Conservation (phyloP, 2,797 vertebrate genomes). For the Schizopygopsis pylzovi region DNA sequence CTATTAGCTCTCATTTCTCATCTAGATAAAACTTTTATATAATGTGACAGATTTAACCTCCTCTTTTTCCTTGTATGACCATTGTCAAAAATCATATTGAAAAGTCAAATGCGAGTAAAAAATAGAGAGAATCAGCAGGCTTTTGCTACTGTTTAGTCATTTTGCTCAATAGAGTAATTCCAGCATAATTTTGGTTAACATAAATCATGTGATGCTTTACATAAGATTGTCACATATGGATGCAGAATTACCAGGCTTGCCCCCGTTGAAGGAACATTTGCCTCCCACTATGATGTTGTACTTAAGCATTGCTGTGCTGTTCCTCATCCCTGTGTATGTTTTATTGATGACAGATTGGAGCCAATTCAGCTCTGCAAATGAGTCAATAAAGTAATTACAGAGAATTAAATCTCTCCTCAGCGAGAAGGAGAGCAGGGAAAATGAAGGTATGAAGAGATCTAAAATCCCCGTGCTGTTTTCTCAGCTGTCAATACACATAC, state of each 20-base stretch:
- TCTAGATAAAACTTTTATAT: background rate
- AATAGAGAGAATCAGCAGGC: too few relatives aligned
- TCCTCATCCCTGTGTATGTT: conserved; percentile 78
- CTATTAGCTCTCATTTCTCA: background rate
- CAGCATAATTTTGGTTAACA: background rate
- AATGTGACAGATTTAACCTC: background rate
- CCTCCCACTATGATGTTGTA: conserved; percentile 43
- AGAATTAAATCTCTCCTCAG: conserved; percentile 76
- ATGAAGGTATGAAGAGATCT: conserved; percentile 62
- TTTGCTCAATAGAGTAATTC: background rate
- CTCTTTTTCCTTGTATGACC: background rate
- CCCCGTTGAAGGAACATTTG: background rate
- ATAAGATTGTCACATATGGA: conserved; percentile 13
- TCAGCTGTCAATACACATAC: conserved; percentile 70
- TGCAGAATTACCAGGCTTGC: conserved; percentile 20
- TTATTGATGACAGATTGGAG: conserved; percentile 81
- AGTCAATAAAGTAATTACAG: conserved; percentile 84
- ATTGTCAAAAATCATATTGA: background rate
- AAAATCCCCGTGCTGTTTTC: conserved; percentile 72
- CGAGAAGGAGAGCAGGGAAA: conserved; percentile 64
- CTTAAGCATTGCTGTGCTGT: conserved; percentile 59
- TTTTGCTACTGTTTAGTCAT: background rate
- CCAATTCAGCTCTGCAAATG: conserved; percentile 76
- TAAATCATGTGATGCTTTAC: background rate
- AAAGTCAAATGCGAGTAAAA: background rate